phyloP scores from a whole-genome alignment of 2,888 invertebrate genomes.

The Aleiodes alternator region DNA sequence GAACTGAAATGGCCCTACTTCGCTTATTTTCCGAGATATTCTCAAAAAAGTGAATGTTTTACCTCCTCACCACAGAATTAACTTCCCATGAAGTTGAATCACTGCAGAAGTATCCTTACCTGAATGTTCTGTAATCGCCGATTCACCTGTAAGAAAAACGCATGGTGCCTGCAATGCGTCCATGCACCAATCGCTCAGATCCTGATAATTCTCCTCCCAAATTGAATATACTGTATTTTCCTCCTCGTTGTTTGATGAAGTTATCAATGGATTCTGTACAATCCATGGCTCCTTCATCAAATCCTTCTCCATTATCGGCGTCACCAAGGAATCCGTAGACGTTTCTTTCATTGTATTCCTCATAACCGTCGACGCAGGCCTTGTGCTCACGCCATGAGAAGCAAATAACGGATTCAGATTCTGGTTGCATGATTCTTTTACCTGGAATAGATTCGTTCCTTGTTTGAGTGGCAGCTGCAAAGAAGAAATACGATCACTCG shows the following conservation, averaged over 20 bases:
- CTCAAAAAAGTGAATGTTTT: neutral
- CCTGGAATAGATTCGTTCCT: conserved; percentile 56
- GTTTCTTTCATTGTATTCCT: conserved; percentile 55
- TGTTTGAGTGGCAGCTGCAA: conserved; percentile 50
- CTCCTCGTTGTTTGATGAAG: conserved; percentile 51
- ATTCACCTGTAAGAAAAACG: conserved; percentile 74
- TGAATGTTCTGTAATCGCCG: conserved; percentile 63
- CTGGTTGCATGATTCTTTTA: conserved; percentile 68
- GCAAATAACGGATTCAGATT: conserved; percentile 66
- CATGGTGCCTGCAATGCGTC: conserved; percentile 67
- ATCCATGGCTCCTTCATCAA: conserved; percentile 58
- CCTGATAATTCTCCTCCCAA: conserved; percentile 83
- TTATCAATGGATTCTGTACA: conserved; percentile 33
- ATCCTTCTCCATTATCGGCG: conserved; percentile 65
- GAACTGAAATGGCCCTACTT: too few relatives aligned
- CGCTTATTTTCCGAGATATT: neutral
- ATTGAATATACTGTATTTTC: conserved; percentile 56
- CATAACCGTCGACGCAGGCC: conserved; percentile 53
- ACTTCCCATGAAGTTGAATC: too few relatives aligned
- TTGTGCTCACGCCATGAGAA: conserved; percentile 74
- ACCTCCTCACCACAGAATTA: neutral
- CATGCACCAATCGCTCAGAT: conserved; percentile 80
- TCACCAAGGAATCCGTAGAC: conserved; percentile 62
- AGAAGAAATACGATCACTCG: conserved; percentile 23
- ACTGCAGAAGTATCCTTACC: conserved; percentile 57